Conservation (phyloP, 2,113 vertebrate genomes). For the Cebidichthys violaceus region DNA sequence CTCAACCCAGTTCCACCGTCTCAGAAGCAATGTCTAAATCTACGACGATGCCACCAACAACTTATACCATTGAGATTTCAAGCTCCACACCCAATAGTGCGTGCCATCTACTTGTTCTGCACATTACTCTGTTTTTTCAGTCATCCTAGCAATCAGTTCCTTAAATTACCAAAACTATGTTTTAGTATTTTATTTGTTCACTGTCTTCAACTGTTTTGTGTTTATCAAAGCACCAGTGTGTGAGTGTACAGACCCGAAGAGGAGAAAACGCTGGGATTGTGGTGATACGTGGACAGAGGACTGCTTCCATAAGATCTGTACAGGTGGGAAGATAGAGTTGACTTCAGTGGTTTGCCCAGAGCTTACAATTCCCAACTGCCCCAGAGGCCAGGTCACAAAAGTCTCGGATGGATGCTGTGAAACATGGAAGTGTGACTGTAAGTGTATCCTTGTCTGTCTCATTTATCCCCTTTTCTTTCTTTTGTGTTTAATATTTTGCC, state of each 20-base stretch:
- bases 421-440: conserved; percentile 80
- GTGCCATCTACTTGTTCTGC: neutral
- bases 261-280: conserved; percentile 54
- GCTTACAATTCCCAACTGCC: conserved; percentile 59
- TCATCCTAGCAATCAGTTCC: neutral
- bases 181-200: neutral
- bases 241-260: conserved; percentile 62
- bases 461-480: neutral
- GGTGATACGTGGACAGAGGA: conserved; percentile 73
- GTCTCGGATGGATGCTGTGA: conserved; percentile 78
- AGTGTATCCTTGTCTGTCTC: conserved; percentile 47
- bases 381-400: conserved; percentile 43
- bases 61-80: neutral
- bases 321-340: conserved; percentile 48
- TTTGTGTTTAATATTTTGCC: neutral
- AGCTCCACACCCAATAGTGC: neutral
- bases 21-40: neutral
- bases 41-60: neutral
- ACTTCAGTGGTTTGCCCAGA: conserved; percentile 62
- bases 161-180: neutral
- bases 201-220: neutral
- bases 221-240: conserved; percentile 1
- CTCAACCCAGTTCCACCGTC: neutral
- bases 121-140: neutral
- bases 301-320: conserved; percentile 71